Evolutionary conservation across 2,797 vertebrate species (phyloP), one percentile per base, ranked within the genome.

Genomic region (Sphaeramia orbicularis): DNA sequence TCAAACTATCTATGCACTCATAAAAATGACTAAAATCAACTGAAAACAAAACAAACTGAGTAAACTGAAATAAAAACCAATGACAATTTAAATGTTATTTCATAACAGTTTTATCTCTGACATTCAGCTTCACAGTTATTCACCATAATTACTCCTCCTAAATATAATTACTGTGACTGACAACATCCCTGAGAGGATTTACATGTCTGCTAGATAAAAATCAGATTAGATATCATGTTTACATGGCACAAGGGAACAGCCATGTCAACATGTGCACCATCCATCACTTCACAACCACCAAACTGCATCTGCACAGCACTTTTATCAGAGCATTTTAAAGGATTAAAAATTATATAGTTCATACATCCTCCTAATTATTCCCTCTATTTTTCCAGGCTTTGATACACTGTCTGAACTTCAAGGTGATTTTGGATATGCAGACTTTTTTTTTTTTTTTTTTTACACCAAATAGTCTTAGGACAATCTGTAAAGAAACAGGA

Each of bases 401-500:
- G 14, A 30, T 37, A 12, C 13, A 16, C 18, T 37, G 12, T 9
- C 0, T 54, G 43, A 61, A 10, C 16, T 37, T 63, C 10, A 10
- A 38, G 40, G 43, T 43, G 32, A 18, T 38, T 60, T 35, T 37
- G 9, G 12, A 53, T 40, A 65, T 35, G 14, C 38, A 51, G n/a
- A n/a, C n/a, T n/a, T n/a, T n/a, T n/a, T n/a, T n/a, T n/a, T n/a
- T n/a, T n/a, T n/a, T n/a, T n/a, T n/a, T n/a, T n/a, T n/a, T n/a
- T n/a, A n/a, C n/a, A 30, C 43, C 0, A 56, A 43, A 42, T 21
- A 43, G n/a, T 54, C 21, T 15, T 1, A 1, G 8, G 74, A 40
- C 27, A 60, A 71, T 48, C 41, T 21, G 41, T 1, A 10, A 55
- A 55, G 41, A 0, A 45, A 53, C 19, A 21, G 15, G 32, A 65